Evolutionary conservation across 2,797 vertebrate genomes (phyloP), one percentile per base, ranked within the genome.

Genomic region (Balearica regulorum): DNA sequence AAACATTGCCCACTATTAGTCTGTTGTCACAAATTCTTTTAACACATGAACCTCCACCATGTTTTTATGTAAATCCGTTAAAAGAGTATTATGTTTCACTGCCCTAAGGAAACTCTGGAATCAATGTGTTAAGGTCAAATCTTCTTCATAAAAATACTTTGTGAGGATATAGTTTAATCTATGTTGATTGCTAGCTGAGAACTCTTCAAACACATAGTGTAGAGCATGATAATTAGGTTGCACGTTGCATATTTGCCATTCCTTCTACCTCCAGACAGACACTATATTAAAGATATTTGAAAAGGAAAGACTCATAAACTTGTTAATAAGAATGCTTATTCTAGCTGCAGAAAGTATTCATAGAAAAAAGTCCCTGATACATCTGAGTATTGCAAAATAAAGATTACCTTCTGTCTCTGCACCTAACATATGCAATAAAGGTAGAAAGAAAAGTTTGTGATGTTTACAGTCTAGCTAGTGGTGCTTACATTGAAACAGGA

Each of bases 401-500:
- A 60, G 7, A 31, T 37, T 61, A 22, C 3, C 62, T 75, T 69
- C 39, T 58, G 2, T 73, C 28, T 83, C 51, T 83, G 5, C 13
- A 72, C 9, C 39, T 84, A 48, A 37, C 10, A 11, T n/a, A 44
- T 8, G 51, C 6, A 61, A 35, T 19, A 53, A 83, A 83, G 5
- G 20, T 62, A 55, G 21, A 87, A 87, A 79, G 10, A 82, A 43
- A 70, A 12, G 3, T 37, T 66, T 58, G 9, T 2, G 0, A 3
- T 64, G 9, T 62, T 90, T 85, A 31, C 24, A 66, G 21, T 73
- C 24, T 64, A 35, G 6, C 4, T 83, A 31, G 37, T 44, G 15
- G 18, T 2, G 1, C 21, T 83, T 51, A 28, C 1, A 60, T 22
- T 4, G 1, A 69, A 77, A 18, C 3, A 26, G 3, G 3, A 37